Conservation (phyloP, 2,888 invertebrate genomes). For the Mimas tiliae region DNA sequence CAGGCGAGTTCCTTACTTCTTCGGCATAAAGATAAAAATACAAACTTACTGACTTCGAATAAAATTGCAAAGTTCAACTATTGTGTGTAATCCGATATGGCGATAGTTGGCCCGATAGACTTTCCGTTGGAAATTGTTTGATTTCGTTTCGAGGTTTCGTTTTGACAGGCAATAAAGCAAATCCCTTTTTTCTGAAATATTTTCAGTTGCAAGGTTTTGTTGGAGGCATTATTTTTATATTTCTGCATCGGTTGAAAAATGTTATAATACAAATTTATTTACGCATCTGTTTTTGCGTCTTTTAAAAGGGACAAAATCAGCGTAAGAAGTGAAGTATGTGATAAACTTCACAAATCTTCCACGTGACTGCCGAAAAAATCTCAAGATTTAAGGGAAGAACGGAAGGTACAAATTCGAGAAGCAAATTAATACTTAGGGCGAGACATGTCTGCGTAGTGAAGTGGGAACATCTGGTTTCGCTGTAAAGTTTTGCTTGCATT, state of each 20-base stretch:
- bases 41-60: conserved; percentile 33
- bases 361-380: conserved; percentile 35
- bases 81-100: conserved; percentile 76
- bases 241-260: background rate
- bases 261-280: background rate
- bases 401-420: conserved; percentile 78
- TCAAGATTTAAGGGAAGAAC: conserved; percentile 55
- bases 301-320: background rate
- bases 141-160: conserved; percentile 62
- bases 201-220: conserved; percentile 9
- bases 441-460: conserved; percentile 48
- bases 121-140: conserved; percentile 71
- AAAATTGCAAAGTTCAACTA: conserved; percentile 63
- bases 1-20: conserved; percentile 46
- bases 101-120: conserved; percentile 71
- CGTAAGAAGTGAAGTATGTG: background rate
- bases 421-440: conserved; percentile 71
- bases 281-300: background rate
- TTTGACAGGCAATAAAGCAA: conserved; percentile 52
- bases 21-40: conserved; percentile 52
- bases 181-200: conserved; percentile 11
- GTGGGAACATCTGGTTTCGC: conserved; percentile 71
- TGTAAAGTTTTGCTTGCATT: conserved; percentile 3
- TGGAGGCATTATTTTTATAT: background rate
- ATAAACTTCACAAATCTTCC: conserved; percentile 23